These are phyloP conservation scores for Myrmecobius fasciatus DNA, from an alignment of 2,113 vertebrate genomes.

Conservation along the genomic window DNA sequence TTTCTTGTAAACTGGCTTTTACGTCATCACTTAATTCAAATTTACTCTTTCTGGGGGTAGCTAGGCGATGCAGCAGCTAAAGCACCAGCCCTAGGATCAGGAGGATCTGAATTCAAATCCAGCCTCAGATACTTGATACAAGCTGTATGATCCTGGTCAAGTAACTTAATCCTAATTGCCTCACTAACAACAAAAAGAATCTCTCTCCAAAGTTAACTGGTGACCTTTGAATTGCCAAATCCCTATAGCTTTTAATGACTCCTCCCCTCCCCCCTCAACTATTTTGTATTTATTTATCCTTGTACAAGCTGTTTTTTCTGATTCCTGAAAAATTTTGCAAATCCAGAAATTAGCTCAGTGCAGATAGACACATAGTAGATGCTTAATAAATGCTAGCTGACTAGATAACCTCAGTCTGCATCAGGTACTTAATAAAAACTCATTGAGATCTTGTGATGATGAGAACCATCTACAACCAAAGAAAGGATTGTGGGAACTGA, in stretches of 20 bases:
- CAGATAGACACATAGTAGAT: neutral
- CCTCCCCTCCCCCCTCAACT: neutral
- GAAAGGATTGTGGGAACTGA: too few relatives aligned
- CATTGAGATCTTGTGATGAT: too few relatives aligned
- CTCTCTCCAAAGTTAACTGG: neutral
- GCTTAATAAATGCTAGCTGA: neutral
- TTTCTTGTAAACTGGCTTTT: neutral
- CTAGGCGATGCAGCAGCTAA: too few relatives aligned
- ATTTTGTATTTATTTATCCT: neutral
- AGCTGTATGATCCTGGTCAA: too few relatives aligned
- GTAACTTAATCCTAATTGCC: too few relatives aligned
- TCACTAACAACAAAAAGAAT: too few relatives aligned
- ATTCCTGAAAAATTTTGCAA: neutral
- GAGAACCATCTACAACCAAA: too few relatives aligned
- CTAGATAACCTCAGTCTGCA: neutral
- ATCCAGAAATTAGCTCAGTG: neutral
- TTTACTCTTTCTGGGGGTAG: neutral
- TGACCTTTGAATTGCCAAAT: neutral
- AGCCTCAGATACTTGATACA: too few relatives aligned
- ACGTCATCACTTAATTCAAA: neutral
- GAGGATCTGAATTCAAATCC: too few relatives aligned
- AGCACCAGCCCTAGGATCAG: too few relatives aligned
- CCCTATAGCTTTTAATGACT: neutral
- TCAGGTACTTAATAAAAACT: neutral
- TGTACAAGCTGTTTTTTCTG: neutral